Evolutionary conservation across 1,140 invertebrate species (phyloP), one percentile per base, ranked within the genome.

Genomic region (Drosophila prosaltans): DNA sequence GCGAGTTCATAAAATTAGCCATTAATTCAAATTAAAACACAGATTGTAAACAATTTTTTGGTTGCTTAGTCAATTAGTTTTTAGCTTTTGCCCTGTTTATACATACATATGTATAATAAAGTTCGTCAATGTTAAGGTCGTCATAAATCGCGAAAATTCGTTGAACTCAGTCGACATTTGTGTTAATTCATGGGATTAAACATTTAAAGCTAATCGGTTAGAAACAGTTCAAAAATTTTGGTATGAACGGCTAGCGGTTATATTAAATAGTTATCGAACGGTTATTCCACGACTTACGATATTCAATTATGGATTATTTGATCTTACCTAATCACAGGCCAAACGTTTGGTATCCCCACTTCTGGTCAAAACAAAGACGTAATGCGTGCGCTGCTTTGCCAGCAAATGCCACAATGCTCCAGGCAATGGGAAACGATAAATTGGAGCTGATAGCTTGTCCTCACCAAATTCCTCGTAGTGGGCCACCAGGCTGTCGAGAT

Each of bases 311-410:
- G 32, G 32, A 36, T 36, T 36, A 36, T 36, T 36, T 7, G 32
- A 36, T 11, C 30, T 59, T 10, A 58, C 57, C 32, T 59, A 51
- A 60, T 90, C 84, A 40, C 69, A 84, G 77, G 77, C 68, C 9
- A 89, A 43, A 4, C 84, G 80, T 63, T 89, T 90, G 39, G 73
- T 90, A 26, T 90, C 81, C 2, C 88, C 84, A 32, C 69, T 73
- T 6, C 61, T 51, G 60, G 81, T 91, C 40, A 91, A 69, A 0
- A 91, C 78, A 28, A 91, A 91, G 0, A 59, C 76, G 72, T 89
- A 91, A 41, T 81, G 80, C 6, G 76, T 82, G 32, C 69, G 74
- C 48, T 81, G 73, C 28, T 78, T 70, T 7, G 80, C 72, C 58
- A 81, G 30, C 6, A 80, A 74, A 51, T 80, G 70, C 81, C 77